A percentile compares a stretch with the other conserved stretches of the same genome.
These are phyloP conservation scores for Pygmarrhopalites habei DNA, from an alignment of 1,140 invertebrate genomes.

Conservation along the genomic window DNA sequence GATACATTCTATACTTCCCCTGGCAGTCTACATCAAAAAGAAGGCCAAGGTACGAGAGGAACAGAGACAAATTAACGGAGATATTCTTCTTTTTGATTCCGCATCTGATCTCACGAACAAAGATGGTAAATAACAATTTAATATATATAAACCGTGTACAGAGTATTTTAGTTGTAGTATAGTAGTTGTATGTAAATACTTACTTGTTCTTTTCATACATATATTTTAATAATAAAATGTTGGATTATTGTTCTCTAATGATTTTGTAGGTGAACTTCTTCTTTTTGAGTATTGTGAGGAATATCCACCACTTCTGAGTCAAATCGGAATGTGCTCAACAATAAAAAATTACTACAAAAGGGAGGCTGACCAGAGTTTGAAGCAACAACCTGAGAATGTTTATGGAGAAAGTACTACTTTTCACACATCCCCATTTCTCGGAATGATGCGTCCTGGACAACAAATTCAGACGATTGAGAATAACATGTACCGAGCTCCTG, in stretches of 20 bases:
- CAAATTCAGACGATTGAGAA: slow-evolving; percentile 93
- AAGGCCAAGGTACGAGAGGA: slow-evolving; percentile 89
- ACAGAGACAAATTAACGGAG: slow-evolving; percentile 87
- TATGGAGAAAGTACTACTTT: slow-evolving; percentile 95
- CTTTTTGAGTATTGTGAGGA: slow-evolving; percentile 96
- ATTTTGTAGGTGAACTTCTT: slow-evolving; percentile 72
- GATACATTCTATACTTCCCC: slow-evolving; percentile 66
- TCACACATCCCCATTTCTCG: slow-evolving; percentile 94
- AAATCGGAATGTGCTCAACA: slow-evolving; percentile 97
- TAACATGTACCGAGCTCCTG: slow-evolving; percentile 93
- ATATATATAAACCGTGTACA: too few relatives aligned
- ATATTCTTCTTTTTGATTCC: slow-evolving; percentile 98
- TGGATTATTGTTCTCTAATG: too few relatives aligned
- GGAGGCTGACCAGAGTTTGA: slow-evolving; percentile 81
- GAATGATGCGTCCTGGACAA: slow-evolving; percentile 83
- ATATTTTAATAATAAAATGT: too few relatives aligned
- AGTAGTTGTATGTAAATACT: too few relatives aligned
- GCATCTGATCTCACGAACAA: slow-evolving; percentile 88
- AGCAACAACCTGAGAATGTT: slow-evolving; percentile 69
- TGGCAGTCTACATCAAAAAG: slow-evolving; percentile 85
- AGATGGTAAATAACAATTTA: too few relatives aligned
- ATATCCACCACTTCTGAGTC: slow-evolving; percentile 91
- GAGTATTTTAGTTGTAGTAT: too few relatives aligned
- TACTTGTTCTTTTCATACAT: too few relatives aligned
- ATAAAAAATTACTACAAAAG: slow-evolving; percentile 98